Evolutionary conservation across 2,888 invertebrate species (phyloP), one percentile per base, ranked within the genome.

Genomic region (Heliconius ethilla): DNA sequence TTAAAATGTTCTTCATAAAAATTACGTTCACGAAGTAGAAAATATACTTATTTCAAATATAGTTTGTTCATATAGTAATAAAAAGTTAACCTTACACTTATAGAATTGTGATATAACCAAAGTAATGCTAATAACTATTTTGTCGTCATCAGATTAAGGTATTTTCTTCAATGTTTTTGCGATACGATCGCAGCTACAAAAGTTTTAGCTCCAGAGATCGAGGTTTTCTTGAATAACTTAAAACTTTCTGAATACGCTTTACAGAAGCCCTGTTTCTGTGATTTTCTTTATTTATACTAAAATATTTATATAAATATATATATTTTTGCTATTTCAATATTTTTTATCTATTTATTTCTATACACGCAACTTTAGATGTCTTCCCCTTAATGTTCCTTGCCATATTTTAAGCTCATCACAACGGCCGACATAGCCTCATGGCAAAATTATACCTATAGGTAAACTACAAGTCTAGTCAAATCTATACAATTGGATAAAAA

Each of bases 211-310:
- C 55, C 72, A 80, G 78, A 76, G 75, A 77, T 70, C 69, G 62
- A 73, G 69, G 80, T 82, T 82, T 83, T 81, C 83, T 83, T 83
- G 86, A 87, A 88, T 87, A 87, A 87, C 85, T 87, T 87, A 87
- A 87, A 88, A 88, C 84, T 87, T 86, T 67, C 80, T 67, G 77
- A 75, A 79, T 81, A 72, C 70, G 75, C 80, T 81, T 80, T 82
- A 81, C 82, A 79, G 80, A 77, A 80, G 70, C 81, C 73, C 65
- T 76, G 37, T 51, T 75, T 82, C 81, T 82, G 81, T 83, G 81
- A 80, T 78, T 78, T 78, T 83, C 79, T 83, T 81, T 81, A 77
- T 81, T 80, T 81, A 79, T 59, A 37, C 69, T 78, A 77, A 73
- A 73, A 62, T 55, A 51, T 51, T 51, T 51, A n/a, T n/a, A 59